A percentile compares a stretch with the other conserved stretches of the same genome.
These are phyloP conservation scores for Platycercus adscitus DNA, from an alignment of 2,113 vertebrate genomes.

Conservation along the genomic window DNA sequence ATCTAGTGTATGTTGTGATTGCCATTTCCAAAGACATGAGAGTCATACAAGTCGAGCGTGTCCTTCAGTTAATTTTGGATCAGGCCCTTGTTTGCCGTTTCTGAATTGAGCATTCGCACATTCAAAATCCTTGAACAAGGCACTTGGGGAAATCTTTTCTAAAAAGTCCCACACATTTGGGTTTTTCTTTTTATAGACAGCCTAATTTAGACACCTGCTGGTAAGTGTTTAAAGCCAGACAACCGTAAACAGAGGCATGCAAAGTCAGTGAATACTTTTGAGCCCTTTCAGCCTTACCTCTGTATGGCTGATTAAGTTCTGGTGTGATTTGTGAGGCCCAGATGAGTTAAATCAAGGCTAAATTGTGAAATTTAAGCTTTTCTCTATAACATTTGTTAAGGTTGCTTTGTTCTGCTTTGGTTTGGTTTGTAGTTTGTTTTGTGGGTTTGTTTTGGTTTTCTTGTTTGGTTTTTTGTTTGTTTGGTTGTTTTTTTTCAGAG, in stretches of 20 bases:
- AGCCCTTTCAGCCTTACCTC: constrained; percentile 4
- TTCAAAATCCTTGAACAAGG: constrained; percentile 10
- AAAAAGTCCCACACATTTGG: constrained; percentile 51
- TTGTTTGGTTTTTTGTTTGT: not conserved
- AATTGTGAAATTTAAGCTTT: not conserved
- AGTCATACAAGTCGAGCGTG: accelerated
- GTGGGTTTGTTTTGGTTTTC: not conserved
- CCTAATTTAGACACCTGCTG: constrained; percentile 64
- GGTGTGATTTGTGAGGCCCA: constrained; percentile 15
- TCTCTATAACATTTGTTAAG: not conserved
- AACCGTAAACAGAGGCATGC: constrained; percentile 63
- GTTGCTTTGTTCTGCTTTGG: not conserved
- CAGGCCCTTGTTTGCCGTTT: not conserved
- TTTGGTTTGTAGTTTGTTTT: not conserved
- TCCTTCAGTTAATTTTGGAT: not conserved
- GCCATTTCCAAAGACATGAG: not conserved
- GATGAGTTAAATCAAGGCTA: not conserved
- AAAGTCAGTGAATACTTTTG: constrained; percentile 56
- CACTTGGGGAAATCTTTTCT: constrained; percentile 37
- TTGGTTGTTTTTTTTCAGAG: not conserved
- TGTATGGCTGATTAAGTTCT: constrained; percentile 55
- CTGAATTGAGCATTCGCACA: not conserved
- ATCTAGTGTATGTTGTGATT: not conserved
- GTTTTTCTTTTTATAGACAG: constrained; percentile 47
- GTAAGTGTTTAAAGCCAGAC: constrained; percentile 66